These are phyloP conservation scores for Maniola hyperantus DNA, from an alignment of 2,888 invertebrate species.

Conservation along the genomic window DNA sequence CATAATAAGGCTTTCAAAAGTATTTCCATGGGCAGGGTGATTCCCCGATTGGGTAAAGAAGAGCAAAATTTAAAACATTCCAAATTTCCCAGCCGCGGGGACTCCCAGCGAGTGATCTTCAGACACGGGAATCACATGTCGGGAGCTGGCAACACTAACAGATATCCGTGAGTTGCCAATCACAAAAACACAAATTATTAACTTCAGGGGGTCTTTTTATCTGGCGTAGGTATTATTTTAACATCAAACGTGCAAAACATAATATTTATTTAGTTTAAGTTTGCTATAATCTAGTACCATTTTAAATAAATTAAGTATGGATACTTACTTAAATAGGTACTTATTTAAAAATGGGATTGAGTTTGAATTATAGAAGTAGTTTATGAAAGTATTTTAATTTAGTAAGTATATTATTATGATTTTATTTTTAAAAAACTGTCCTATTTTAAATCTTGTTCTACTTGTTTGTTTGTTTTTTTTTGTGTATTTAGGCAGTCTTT, in stretches of 20 bases:
- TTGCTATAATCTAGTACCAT: not conserved
- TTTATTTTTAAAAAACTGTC: not conserved
- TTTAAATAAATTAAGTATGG: not conserved
- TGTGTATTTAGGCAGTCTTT: not conserved
- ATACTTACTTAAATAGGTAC: not conserved
- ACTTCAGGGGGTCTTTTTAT: constrained; percentile 38
- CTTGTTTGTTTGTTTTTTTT: not conserved
- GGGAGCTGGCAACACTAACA: constrained; percentile 83
- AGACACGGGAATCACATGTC: constrained; percentile 88
- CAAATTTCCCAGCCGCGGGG: constrained; percentile 84
- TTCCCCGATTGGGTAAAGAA: constrained; percentile 22
- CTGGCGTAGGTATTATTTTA: constrained; percentile 29
- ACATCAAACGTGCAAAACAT: constrained; percentile 6
- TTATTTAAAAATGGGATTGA: not conserved
- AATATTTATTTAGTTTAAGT: not conserved
- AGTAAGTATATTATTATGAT: not conserved
- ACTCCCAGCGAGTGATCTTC: constrained; percentile 89
- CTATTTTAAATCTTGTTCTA: not conserved
- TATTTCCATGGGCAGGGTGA: not conserved
- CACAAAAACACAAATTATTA: constrained; percentile 37
- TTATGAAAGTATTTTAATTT: not conserved
- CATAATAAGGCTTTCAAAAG: not conserved
- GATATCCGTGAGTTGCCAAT: constrained; percentile 85
- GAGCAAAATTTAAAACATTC: constrained; percentile 44
- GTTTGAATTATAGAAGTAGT: constrained; percentile 10